These are phyloP conservation scores for Sebastes elongatus DNA, from an alignment of 2,797 vertebrate species.

Conservation along the genomic window DNA sequence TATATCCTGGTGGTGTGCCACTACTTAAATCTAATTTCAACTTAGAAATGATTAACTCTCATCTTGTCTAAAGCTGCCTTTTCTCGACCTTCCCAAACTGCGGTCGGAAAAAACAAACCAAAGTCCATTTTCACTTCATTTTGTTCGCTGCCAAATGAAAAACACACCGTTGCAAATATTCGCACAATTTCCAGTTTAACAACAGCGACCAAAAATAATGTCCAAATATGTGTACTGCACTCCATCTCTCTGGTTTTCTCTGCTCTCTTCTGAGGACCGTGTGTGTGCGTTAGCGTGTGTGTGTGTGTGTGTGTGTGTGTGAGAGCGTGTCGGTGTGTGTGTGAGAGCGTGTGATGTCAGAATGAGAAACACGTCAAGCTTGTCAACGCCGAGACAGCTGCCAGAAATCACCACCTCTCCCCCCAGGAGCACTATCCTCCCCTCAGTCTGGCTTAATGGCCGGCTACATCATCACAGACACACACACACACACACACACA, in stretches of 20 bases:
- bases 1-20: background rate
- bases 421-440: slow-evolving; percentile 44
- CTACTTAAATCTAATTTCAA: background rate
- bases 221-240: background rate
- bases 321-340: background rate
- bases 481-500: background rate
- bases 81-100: background rate
- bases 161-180: slow-evolving; percentile 9
- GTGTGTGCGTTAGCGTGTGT: background rate
- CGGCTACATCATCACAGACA: slow-evolving; percentile 8
- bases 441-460: slow-evolving; percentile 40
- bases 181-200: slow-evolving; percentile 25
- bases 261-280: background rate
- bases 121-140: slow-evolving; percentile 22
- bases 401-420: slow-evolving; percentile 57
- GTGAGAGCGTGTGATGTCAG: slow-evolving; percentile 45
- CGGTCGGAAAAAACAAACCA: slow-evolving; percentile 22
- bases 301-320: background rate
- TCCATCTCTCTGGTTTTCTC: background rate
- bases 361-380: slow-evolving; percentile 35
- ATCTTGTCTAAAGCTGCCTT: background rate
- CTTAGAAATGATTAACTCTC: slow-evolving; percentile 1
- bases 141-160: slow-evolving; percentile 21
- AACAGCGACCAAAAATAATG: background rate
- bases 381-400: slow-evolving; percentile 57